Evolutionary conservation across 2,888 invertebrate species (phyloP), one percentile per base, ranked within the genome.

Genomic region (Lochmaea capreae): DNA sequence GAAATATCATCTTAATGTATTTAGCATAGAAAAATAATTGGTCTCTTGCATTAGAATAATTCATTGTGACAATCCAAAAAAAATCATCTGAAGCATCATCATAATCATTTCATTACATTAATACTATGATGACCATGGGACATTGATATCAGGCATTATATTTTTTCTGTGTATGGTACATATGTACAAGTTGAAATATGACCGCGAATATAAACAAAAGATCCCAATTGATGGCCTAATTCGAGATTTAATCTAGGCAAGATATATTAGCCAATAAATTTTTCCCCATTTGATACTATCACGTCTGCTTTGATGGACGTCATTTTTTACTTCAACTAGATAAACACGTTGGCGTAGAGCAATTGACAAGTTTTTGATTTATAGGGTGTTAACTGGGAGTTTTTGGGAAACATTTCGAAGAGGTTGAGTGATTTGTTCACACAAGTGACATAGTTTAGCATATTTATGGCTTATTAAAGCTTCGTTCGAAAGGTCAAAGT

Each of bases 161-260:
- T n/a, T n/a, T n/a, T n/a, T n/a, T n/a, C n/a, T n/a, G n/a, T n/a
- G n/a, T n/a, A n/a, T 33, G 26, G 33, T 39, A 8, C 8, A 39
- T 39, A 39, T 39, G 33, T 1, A 9, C 33, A 18, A 39, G 61
- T 69, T 69, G 68, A 69, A 62, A 49, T 69, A 69, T 69, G 52
- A 43, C n/a, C 18, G 16, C 22, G 18, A 14, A 65, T 65, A 65
- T 63, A 70, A 70, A 70, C 70, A 70, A 70, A 70, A 70, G 70
- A 70, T 65, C 63, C 63, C 42, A 65, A 70, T 70, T 70, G 70
- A 70, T 70, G 70, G 57, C 63, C 43, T 63, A 70, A 70, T 65
- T 18, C 54, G 22, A 70, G 70, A 70, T 70, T 70, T 57, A 70
- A 70, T 70, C 70, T 70, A 39, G 43, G 63, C 57, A n/a, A 54